These are phyloP conservation scores for Sakesphorus luctuosus DNA, from an alignment of 2,113 vertebrate genomes.

Conservation along the genomic window DNA sequence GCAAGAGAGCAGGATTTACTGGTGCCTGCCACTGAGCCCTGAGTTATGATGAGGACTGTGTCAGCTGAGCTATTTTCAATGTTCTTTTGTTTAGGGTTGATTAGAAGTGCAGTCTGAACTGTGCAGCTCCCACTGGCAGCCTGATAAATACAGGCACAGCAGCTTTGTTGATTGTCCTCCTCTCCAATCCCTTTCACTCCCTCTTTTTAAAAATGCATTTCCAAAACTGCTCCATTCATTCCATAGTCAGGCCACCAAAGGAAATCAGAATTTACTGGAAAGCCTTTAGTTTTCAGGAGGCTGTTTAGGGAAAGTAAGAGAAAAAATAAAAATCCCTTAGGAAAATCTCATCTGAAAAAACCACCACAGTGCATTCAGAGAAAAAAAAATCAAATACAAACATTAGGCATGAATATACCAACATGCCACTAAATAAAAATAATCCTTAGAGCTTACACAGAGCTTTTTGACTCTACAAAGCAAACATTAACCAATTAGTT, in stretches of 20 bases:
- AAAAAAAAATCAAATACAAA: constrained; percentile 18
- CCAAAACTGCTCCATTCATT: constrained; percentile 39
- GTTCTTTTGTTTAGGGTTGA: constrained; percentile 62
- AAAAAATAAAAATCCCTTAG: not conserved
- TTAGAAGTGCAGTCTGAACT: not conserved
- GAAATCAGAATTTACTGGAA: constrained; percentile 41
- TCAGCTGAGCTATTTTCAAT: constrained; percentile 34
- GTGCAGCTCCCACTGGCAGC: constrained; percentile 59
- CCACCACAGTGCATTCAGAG: not conserved
- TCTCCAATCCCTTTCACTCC: constrained; percentile 21
- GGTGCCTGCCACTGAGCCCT: constrained; percentile 4
- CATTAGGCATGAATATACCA: constrained; percentile 25
- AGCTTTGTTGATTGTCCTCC: constrained; percentile 2
- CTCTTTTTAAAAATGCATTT: constrained; percentile 53
- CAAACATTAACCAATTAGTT: constrained; percentile 66
- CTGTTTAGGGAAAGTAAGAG: constrained; percentile 20
- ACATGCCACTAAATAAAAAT: constrained; percentile 48
- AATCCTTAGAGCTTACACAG: constrained; percentile 38
- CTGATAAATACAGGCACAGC: constrained; percentile 7
- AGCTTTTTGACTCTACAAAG: constrained; percentile 53
- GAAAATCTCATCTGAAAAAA: constrained; percentile 23
- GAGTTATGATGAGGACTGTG: not conserved
- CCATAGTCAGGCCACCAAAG: constrained; percentile 22
- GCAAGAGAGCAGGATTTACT: constrained; percentile 29
- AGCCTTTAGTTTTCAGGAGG: constrained; percentile 13